phyloP scores from a whole-genome alignment of 35 echinoderm and acorn worm species.

The Amphiura filiformis region DNA sequence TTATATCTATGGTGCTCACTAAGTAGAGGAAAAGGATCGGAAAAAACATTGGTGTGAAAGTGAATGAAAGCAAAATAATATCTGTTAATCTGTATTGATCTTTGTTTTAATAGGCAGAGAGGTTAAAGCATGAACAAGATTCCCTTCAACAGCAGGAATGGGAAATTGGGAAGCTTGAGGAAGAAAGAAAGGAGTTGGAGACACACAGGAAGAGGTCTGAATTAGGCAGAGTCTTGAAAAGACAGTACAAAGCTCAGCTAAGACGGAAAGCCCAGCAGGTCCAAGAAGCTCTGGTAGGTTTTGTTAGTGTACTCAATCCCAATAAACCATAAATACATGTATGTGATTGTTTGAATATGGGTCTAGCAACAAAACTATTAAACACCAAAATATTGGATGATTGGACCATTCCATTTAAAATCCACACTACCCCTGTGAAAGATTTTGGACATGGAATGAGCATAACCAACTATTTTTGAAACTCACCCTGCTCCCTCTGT shows the following conservation, averaged over 20 bases:
- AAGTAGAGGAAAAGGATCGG: too few relatives aligned
- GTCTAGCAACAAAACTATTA: too few relatives aligned
- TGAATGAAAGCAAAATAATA: too few relatives aligned
- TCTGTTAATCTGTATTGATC: background rate
- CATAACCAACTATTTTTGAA: too few relatives aligned
- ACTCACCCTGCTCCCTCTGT: too few relatives aligned
- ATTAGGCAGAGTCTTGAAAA: conserved; percentile 52
- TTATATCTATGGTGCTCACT: too few relatives aligned
- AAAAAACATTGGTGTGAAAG: too few relatives aligned
- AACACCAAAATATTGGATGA: too few relatives aligned
- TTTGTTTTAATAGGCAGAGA: conserved; percentile 61
- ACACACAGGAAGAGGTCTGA: conserved; percentile 75
- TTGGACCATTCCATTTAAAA: too few relatives aligned
- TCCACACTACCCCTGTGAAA: too few relatives aligned
- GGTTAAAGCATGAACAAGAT: conserved; percentile 75
- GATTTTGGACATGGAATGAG: too few relatives aligned
- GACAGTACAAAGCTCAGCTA: conserved; percentile 94
- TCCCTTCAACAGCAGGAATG: conserved; percentile 62
- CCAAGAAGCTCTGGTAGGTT: conserved; percentile 92
- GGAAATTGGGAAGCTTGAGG: conserved; percentile 85
- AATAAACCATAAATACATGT: background rate
- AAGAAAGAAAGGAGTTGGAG: conserved; percentile 72
- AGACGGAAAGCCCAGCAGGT: conserved; percentile 85
- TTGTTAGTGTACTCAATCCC: background rate
- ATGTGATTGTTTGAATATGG: too few relatives aligned